phyloP scores from a whole-genome alignment of 2,797 vertebrate genomes.

The Lacerta bilineata region DNA sequence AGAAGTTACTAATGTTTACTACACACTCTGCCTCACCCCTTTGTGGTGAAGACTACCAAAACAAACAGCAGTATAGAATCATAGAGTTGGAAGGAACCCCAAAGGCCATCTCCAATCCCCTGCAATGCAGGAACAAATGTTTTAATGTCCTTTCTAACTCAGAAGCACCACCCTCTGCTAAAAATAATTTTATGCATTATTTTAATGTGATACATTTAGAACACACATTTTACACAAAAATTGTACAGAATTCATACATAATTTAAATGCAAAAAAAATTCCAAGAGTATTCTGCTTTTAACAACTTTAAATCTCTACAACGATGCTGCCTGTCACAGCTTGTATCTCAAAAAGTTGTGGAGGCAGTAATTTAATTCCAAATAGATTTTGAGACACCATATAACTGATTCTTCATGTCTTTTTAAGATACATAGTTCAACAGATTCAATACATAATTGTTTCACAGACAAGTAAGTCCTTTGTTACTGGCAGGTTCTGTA shows the following conservation, averaged over 20 bases:
- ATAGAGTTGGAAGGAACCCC: neutral
- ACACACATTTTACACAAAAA: conserved; percentile 47
- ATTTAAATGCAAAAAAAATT: conserved; percentile 40
- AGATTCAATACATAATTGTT: conserved; percentile 7
- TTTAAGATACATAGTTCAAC: neutral
- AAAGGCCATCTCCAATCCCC: neutral
- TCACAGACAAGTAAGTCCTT: neutral
- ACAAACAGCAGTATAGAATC: neutral
- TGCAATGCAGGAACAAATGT: neutral
- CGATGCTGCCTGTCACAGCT: neutral
- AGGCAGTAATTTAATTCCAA: neutral
- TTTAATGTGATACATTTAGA: conserved; percentile 35
- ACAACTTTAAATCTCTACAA: neutral
- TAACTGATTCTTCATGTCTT: neutral
- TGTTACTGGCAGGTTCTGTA: neutral
- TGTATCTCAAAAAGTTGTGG: neutral
- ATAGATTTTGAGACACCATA: neutral
- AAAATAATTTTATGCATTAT: neutral
- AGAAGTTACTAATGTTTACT: neutral
- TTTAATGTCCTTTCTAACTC: neutral
- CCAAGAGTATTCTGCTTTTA: neutral
- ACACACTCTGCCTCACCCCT: no score
- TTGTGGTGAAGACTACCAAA: neutral
- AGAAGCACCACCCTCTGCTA: neutral
- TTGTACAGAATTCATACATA: conserved; percentile 56